These are phyloP conservation scores for Thereuonema tuberculata DNA, from an alignment of 1,140 invertebrate genomes.

Conservation along the genomic window DNA sequence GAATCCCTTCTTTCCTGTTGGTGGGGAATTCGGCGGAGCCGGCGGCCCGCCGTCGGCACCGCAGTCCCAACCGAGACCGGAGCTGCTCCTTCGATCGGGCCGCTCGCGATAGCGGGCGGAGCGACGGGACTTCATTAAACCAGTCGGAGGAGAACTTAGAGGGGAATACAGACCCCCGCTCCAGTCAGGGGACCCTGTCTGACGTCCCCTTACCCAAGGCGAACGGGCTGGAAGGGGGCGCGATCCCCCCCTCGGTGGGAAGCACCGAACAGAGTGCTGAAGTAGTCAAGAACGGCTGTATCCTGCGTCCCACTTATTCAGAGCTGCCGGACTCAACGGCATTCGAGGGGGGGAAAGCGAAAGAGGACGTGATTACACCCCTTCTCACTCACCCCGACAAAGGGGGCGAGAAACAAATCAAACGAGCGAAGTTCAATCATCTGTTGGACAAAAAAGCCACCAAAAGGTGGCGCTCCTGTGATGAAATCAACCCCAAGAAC, in stretches of 20 bases:
- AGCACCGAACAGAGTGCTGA: not conserved
- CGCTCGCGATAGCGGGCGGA: not conserved
- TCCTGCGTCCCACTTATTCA: not conserved
- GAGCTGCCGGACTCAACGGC: not conserved
- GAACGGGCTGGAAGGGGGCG: not conserved
- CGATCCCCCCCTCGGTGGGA: not conserved
- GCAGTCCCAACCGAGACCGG: not conserved
- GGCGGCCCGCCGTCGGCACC: not conserved
- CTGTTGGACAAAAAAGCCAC: not conserved
- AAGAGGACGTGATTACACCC: not conserved
- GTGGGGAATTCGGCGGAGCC: not conserved
- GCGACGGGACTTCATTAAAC: too few relatives aligned
- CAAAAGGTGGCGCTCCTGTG: conserved; percentile 4
- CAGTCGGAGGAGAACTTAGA: not conserved
- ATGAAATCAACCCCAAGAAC: not conserved
- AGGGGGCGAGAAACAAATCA: not conserved
- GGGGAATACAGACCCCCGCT: not conserved
- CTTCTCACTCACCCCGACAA: not conserved
- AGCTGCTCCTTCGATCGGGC: not conserved
- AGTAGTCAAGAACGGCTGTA: not conserved
- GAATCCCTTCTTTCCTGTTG: not conserved
- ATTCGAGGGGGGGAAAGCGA: not conserved
- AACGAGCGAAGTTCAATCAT: not conserved
- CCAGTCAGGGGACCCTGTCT: not conserved
- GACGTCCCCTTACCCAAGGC: not conserved